Percentiles rank a stretch among this genome's conserved stretches.
These are phyloP conservation scores for Sinonovacula constricta DNA, from an alignment of 1,140 invertebrate species.

Conservation along the genomic window DNA sequence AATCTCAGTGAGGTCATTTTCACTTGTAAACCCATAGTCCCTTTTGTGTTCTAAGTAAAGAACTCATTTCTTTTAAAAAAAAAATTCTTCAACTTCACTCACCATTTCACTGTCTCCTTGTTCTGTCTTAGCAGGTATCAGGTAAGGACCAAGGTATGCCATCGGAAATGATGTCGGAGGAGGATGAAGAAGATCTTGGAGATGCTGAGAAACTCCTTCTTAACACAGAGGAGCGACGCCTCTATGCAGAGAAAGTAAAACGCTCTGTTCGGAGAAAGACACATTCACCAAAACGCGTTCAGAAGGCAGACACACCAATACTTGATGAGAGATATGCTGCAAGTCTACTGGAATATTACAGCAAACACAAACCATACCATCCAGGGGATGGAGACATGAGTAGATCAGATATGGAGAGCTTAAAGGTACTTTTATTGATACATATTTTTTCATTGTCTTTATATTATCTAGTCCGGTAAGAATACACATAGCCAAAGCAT, in stretches of 20 bases:
- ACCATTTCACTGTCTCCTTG: no score
- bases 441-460: background rate
- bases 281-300: slow-evolving; percentile 36
- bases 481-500: no score
- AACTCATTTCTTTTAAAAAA: no score
- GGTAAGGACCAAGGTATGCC: no score
- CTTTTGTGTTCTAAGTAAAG: no score
- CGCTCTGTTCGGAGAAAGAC: slow-evolving; percentile 42
- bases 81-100: no score
- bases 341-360: slow-evolving; percentile 47
- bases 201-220: slow-evolving; percentile 13
- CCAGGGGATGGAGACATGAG: slow-evolving; percentile 30
- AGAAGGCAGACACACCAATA: slow-evolving; percentile 42
- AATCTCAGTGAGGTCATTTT: no score
- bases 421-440: slow-evolving; percentile 17
- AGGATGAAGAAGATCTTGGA: slow-evolving; percentile 32
- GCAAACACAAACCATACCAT: slow-evolving; percentile 50
- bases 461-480: no score
- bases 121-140: no score
- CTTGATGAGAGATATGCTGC: slow-evolving; percentile 45
- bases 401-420: slow-evolving; percentile 21
- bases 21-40: no score
- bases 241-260: slow-evolving; percentile 35
- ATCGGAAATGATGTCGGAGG: slow-evolving; percentile 23
- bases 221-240: slow-evolving; percentile 20